A percentile compares a stretch with the other conserved stretches of the same genome.
These are phyloP conservation scores for Musca vetustissima DNA, from an alignment of 1,140 invertebrate genomes.

Conservation along the genomic window DNA sequence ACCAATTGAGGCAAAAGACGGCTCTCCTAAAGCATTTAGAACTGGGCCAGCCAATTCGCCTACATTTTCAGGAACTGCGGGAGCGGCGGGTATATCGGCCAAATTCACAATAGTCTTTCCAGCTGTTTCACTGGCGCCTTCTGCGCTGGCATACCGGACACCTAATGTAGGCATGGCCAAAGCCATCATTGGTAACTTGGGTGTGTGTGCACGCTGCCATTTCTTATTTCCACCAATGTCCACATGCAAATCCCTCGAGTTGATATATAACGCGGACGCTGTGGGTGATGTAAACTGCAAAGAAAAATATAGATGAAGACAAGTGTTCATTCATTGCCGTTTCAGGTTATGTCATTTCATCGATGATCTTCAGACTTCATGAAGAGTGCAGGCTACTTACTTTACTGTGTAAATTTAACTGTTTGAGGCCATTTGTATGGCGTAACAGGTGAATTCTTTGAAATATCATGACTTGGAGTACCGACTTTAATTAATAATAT, in stretches of 20 bases:
- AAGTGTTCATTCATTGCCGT: not conserved
- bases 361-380: not conserved
- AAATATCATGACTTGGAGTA: not conserved
- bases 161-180: not conserved
- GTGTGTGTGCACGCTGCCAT: not conserved
- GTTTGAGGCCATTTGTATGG: slow-evolving; percentile 1
- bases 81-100: slow-evolving; percentile 61
- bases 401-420: slow-evolving; percentile 10
- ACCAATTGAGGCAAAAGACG: slow-evolving; percentile 76
- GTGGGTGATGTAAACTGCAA: slow-evolving; percentile 13
- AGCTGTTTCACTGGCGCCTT: slow-evolving; percentile 11
- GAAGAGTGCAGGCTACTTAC: not conserved
- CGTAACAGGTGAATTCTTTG: slow-evolving; percentile 5
- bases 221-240: not conserved
- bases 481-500: too few species aligned
- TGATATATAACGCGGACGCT: not conserved
- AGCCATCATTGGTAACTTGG: slow-evolving; percentile 1
- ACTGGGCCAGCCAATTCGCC: slow-evolving; percentile 55
- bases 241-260: slow-evolving; percentile 6
- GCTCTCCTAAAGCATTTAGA: slow-evolving; percentile 67
- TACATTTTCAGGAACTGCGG: slow-evolving; percentile 46
- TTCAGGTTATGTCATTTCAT: slow-evolving; percentile 15
- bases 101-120: slow-evolving; percentile 49
- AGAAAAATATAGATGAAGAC: not conserved
- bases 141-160: slow-evolving; percentile 13